Conservation (phyloP, 2,113 vertebrate species). For the Semicossyphus pulcher region DNA sequence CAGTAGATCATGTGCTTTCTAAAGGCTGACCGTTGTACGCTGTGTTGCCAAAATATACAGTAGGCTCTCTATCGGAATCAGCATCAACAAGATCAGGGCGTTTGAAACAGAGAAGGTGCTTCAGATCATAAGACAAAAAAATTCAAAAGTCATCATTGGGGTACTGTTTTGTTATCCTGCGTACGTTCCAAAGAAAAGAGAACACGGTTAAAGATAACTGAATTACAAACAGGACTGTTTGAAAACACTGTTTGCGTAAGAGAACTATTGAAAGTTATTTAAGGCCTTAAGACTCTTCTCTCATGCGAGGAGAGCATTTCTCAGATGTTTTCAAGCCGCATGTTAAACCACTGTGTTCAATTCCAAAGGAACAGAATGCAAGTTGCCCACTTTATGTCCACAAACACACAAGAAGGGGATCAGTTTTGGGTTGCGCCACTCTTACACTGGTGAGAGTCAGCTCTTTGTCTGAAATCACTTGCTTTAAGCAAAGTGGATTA, state of each 20-base stretch:
- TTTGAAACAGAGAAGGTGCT: constrained; percentile 7
- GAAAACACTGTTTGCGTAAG: not conserved
- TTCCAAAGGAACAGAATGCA: not conserved
- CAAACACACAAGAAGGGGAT: not conserved
- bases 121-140: constrained; percentile 1
- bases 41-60: constrained; percentile 73
- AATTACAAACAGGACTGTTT: not conserved
- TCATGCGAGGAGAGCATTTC: not conserved
- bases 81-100: constrained; percentile 15
- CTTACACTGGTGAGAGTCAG: not conserved
- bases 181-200: constrained; percentile 7
- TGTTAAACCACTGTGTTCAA: not conserved
- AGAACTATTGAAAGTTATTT: not conserved
- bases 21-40: constrained; percentile 45
- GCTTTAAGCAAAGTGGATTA: too few species aligned
- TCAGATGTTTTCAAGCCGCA: not conserved
- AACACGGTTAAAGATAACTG: not conserved
- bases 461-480: too few species aligned
- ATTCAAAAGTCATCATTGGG: constrained; percentile 23
- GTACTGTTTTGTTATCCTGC: not conserved
- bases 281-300: not conserved
- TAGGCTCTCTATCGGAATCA: constrained; percentile 30
- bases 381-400: too few species aligned
- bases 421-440: not conserved
- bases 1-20: constrained; percentile 69